Evolutionary conservation across 1,140 invertebrate genomes (phyloP), one percentile per base, ranked within the genome.

Genomic region (Holcopasites calliopsidis): DNA sequence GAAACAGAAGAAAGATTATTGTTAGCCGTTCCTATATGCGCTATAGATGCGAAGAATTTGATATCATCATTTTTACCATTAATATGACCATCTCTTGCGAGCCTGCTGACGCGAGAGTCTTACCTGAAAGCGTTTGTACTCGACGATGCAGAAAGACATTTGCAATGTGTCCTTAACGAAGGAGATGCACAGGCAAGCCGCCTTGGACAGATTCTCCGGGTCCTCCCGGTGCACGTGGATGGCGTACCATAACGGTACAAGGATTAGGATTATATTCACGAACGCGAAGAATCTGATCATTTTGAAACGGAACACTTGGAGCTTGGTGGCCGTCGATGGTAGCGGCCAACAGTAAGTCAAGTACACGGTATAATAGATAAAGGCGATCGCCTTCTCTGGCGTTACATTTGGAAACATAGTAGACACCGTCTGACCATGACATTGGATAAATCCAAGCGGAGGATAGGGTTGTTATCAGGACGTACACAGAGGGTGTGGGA

Each of bases 281-380:
- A 81, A 31, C 6, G 57, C 1, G 0, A 82, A 13, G 23, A 42
- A 70, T 62, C 72, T 79, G 3, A 49, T 31, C 5, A 80, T 49
- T 8, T 79, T 62, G 44, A 70, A 83, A 11, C 60, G 18, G 6
- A 80, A 1, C 1, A 62, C 18, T 31, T 76, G 28, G 5, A n/a
- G 47, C 72, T 62, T 82, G 0, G 16, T 83, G 1, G 77, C 52
- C 4, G 13, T 78, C 4, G 21, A 18, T 0, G 68, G 4, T 1
- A 49, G 54, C 33, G 80, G 79, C 82, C 83, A 86, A 18, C 60
- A 64, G 13, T 55, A 61, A 0, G 33, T 31, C 0, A 85, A 10
- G 7, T 35, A 21, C 0, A 80, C 28, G 50, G 49, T 80, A 0
- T 62, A 23, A 55, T 74, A 70, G 1, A 54, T 73, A 26, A 86